Evolutionary conservation across 2,888 invertebrate genomes (phyloP).

Genomic region (Acleris laterana): DNA sequence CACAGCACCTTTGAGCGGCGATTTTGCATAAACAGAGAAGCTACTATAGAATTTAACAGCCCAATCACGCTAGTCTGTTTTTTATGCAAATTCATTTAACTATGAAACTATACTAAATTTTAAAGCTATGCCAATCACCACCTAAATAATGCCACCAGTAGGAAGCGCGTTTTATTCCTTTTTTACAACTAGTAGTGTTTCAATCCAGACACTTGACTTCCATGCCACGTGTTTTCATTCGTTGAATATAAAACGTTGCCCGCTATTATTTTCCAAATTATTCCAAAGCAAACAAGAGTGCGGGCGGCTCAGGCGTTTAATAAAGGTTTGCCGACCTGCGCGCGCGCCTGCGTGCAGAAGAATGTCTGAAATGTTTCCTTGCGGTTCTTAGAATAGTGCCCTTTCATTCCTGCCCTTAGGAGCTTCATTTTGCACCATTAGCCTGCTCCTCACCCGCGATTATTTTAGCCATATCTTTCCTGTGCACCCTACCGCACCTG

Average conservation of each 20-base stretch:
- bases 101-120: slow-evolving; percentile 1
- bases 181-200: no score
- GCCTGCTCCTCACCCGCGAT: slow-evolving; percentile 30
- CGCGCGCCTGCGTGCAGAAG: slow-evolving; percentile 45
- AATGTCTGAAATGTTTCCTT: slow-evolving; percentile 59
- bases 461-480: slow-evolving; percentile 23
- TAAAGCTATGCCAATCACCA: not conserved
- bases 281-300: slow-evolving; percentile 11
- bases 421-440: slow-evolving; percentile 32
- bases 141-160: not conserved
- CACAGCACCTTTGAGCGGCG: not conserved
- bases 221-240: not conserved
- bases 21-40: slow-evolving; percentile 19
- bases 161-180: no score
- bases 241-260: not conserved
- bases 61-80: not conserved
- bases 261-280: slow-evolving; percentile 11
- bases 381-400: slow-evolving; percentile 60
- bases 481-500: slow-evolving; percentile 19
- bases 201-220: not conserved
- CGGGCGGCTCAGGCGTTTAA: slow-evolving; percentile 7
- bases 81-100: slow-evolving; percentile 22
- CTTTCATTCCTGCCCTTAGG: slow-evolving; percentile 51
- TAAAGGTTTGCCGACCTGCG: slow-evolving; percentile 42
- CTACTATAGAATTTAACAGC: not conserved